Percentiles rank a stretch among this genome's conserved stretches.
Conservation (phyloP, 2,797 vertebrate genomes). For the Alauda arvensis region DNA sequence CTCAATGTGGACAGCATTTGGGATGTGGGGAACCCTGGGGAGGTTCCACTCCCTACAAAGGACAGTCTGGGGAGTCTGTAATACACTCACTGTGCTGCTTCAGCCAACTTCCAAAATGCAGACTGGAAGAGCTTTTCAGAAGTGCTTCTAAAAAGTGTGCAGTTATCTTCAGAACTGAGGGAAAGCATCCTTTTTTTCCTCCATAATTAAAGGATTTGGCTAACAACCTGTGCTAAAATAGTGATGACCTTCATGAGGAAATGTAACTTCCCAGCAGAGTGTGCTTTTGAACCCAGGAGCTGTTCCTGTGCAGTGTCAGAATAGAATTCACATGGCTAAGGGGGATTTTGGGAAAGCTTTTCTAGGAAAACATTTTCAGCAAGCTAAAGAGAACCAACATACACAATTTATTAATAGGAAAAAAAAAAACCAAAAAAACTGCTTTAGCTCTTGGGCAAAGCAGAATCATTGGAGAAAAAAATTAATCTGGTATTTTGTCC, state of each 20-base stretch:
- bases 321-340: neutral
- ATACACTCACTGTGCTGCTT: neutral
- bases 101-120: neutral
- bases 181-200: neutral
- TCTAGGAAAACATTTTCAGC: neutral
- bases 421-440: neutral
- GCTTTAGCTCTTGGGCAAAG: neutral
- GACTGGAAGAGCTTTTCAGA: neutral
- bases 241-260: neutral
- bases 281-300: neutral
- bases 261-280: neutral
- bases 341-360: neutral
- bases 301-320: neutral
- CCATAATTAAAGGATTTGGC: neutral
- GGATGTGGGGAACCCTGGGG: neutral
- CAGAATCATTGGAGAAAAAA: neutral
- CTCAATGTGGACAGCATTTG: neutral
- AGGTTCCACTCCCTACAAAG: neutral
- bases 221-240: neutral
- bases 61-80: neutral
- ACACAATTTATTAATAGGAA: neutral
- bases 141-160: neutral
- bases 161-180: neutral
- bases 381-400: neutral
- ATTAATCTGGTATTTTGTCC: neutral